A percentile compares a stretch with the other conserved stretches of the same genome.
These are phyloP conservation scores for Arizona elegans DNA, from an alignment of 2,113 vertebrate species.

Conservation along the genomic window DNA sequence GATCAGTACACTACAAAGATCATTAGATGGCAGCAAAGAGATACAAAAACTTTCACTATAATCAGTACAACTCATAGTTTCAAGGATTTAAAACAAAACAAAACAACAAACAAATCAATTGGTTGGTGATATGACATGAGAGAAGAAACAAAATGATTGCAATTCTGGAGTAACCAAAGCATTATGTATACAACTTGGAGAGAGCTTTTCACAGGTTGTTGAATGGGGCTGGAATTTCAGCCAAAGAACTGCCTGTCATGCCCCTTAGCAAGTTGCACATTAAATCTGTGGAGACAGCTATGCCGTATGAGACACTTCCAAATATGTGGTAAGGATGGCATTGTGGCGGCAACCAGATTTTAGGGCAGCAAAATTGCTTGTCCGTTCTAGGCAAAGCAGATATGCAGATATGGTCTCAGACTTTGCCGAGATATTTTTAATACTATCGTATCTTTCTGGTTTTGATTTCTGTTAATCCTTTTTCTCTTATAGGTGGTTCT, in stretches of 20 bases:
- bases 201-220: not conserved
- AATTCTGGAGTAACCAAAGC: not conserved
- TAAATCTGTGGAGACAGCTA: not conserved
- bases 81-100: not conserved
- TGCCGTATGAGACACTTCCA: not conserved
- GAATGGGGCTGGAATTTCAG: not conserved
- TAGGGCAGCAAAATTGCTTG: not conserved
- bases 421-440: not conserved
- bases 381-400: not conserved
- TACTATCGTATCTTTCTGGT: slow-evolving; percentile 1
- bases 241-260: not conserved
- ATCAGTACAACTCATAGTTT: not conserved
- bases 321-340: not conserved
- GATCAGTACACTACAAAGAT: not conserved
- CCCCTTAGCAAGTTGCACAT: not conserved
- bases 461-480: slow-evolving; percentile 36
- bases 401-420: not conserved
- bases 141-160: not conserved
- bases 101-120: not conserved
- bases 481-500: slow-evolving; percentile 93
- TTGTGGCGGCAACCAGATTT: not conserved
- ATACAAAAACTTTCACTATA: not conserved
- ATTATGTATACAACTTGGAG: not conserved
- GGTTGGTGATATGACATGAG: not conserved
- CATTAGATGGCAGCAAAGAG: not conserved